Base-by-base conservation (phyloP, 30 jellyfish, hydroid and myxozoan species). In the Clytia hemisphaerica region DNA sequence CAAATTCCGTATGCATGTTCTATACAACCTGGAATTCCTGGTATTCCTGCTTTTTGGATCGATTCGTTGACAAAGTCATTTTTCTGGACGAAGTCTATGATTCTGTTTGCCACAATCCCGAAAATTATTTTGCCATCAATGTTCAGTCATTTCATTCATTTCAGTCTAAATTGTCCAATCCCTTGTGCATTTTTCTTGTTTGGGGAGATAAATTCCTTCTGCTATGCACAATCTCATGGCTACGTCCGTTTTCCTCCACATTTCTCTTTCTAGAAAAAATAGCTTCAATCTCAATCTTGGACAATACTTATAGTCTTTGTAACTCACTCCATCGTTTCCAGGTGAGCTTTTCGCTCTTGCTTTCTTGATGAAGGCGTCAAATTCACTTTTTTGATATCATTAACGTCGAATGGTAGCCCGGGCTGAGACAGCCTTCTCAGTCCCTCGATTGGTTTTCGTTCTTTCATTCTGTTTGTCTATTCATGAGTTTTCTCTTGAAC, bases 291-390 rank as follows among this genome's bases (percentile, higher is more conserved):
- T 51, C 24, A 51, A 34, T 51, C 24, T 51, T 25, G 18, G 36
- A 51, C 66, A 51, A 25, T 34, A 19, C 66, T 6, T 51, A 34
- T 51, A 51, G 36, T 15, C 66, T 51, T 51, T 51, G 66, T 51
- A 51, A 34, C 66, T 51, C 24, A 51, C 24, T 15, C 10, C 66
- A 51, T 51, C 66, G 66, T 51, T 51, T 15, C 66, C 66, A 15
- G 66, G 66, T 10, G 36, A 19, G 66, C 66, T 51, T 51, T 51
- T 51, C 66, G 66, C 24, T 51, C 66, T 51, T 15, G 66, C 66
- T 51, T 51, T 51, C 18, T 34, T 25, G 24, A 51, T 51, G 24
- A 51, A 51, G 66, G 18, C 66, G 24, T 51, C 66, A 25, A 51
- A 25, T 34, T 51, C 12, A 42, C 25, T 51, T 51, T 51, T 51